Conservation (phyloP, 2,113 vertebrate species). For the Myrmophylax atrothorax region DNA sequence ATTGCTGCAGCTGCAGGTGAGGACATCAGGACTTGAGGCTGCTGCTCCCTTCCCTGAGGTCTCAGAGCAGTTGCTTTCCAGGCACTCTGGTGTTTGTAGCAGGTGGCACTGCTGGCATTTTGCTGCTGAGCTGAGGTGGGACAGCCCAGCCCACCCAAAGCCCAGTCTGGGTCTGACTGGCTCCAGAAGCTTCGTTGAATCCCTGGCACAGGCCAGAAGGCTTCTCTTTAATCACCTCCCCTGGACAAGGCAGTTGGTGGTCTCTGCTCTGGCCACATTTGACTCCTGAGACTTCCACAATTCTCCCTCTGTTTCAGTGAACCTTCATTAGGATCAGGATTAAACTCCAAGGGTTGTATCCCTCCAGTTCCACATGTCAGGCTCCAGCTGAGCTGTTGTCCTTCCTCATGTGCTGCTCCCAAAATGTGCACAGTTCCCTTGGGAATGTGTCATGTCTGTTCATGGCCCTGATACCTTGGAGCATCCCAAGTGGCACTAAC, state of each 20-base stretch:
- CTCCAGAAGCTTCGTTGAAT: neutral
- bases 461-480: fast-evolving
- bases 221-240: neutral
- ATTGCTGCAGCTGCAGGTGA: neutral
- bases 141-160: neutral
- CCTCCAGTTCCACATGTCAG: neutral
- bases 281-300: neutral
- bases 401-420: neutral
- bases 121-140: neutral
- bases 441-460: neutral
- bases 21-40: neutral
- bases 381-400: neutral
- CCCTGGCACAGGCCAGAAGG: neutral
- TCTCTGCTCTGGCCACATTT: neutral
- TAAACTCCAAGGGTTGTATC: neutral
- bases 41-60: neutral
- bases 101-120: neutral
- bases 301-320: neutral
- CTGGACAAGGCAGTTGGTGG: neutral
- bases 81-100: neutral
- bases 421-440: fast-evolving
- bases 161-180: neutral
- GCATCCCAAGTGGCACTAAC: fast-evolving
- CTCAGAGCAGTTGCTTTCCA: neutral
- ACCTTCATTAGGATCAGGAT: neutral